These are phyloP conservation scores for Heteractis magnifica DNA, from an alignment of 92 coral and sea anemone genomes.

Conservation along the genomic window DNA sequence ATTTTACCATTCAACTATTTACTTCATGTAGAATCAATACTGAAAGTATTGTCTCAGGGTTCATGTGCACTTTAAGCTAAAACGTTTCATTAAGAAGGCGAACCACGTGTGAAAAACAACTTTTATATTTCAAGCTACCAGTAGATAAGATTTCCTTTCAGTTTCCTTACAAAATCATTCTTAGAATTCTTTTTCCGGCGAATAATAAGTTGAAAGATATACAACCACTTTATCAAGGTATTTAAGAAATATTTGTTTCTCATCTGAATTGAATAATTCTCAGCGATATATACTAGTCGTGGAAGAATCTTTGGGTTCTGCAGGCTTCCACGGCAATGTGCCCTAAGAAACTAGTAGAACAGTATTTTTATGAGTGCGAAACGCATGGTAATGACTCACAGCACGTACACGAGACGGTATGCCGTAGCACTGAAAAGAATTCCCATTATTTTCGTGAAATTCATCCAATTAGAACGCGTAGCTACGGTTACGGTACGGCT, in stretches of 20 bases:
- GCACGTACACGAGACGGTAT: too few relatives aligned
- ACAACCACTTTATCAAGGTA: constrained; percentile 1
- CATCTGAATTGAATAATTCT: background rate
- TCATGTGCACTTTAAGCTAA: too few relatives aligned
- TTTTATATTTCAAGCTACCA: background rate
- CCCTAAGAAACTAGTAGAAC: background rate
- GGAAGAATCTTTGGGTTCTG: background rate
- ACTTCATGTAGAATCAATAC: too few relatives aligned
- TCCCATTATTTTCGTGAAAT: too few relatives aligned
- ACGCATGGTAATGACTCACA: too few relatives aligned
- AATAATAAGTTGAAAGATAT: constrained; percentile 3
- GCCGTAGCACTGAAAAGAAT: too few relatives aligned
- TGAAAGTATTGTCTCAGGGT: too few relatives aligned
- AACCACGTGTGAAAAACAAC: background rate
- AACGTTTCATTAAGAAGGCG: too few relatives aligned
- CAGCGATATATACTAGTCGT: background rate
- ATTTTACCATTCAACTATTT: too few relatives aligned
- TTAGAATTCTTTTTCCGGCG: background rate
- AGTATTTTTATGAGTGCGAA: background rate
- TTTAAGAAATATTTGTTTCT: background rate
- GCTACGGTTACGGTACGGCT: too few relatives aligned
- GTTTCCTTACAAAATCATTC: constrained; percentile 38
- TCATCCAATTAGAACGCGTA: too few relatives aligned
- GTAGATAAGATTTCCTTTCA: constrained; percentile 1
- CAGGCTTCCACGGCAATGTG: background rate